Evolutionary conservation across 2,797 vertebrate species (phyloP), one percentile per base, ranked within the genome.

Genomic region (Darevskia mixta): DNA sequence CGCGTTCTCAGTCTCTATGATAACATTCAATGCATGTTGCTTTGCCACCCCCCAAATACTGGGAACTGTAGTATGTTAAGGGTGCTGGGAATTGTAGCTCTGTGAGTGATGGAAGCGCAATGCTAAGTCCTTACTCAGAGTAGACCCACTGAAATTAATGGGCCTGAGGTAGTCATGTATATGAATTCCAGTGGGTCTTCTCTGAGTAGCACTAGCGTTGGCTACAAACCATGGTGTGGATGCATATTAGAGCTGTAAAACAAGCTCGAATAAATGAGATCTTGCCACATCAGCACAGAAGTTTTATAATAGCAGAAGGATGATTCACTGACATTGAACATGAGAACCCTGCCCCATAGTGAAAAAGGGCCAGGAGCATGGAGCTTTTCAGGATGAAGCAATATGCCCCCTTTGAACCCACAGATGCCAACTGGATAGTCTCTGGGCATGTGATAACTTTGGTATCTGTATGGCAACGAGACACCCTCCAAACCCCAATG

Each of bases 401-500:
- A 38, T 11, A 13, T 15, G 32, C 76, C 67, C 41, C 45, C 29
- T 75, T 25, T 87, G 80, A 78, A 15, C 25, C 32, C 29, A 17
- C 38, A 35, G 2, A 61, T 55, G 82, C 66, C 35, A 79, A 17
- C 32, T 32, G 9, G 23, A 45, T 55, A 71, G 77, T 79, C 29
- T 71, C 49, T n/a, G 64, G 23, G 35, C 35, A 79, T 25, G 32
- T 6, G n/a, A 75, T 11, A 29, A 29, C 43, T 73, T 3, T 72
- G 18, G 79, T 1, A 23, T 88, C 69, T 1, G 23, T 85, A 79
- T 72, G 20, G 83, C 77, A 49, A 73, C 29, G 86, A 1, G 2
- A 76, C 85, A 0, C 76, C 49, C 88, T 90, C 61, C 49, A 15
- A 61, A 85, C 73, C 1, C 32, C 85, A 82, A 84, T 76, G 55